Percentiles rank a stretch among this genome's conserved stretches.
These are phyloP conservation scores for Petroica traversi DNA, from an alignment of 2,113 vertebrate genomes.

Conservation along the genomic window DNA sequence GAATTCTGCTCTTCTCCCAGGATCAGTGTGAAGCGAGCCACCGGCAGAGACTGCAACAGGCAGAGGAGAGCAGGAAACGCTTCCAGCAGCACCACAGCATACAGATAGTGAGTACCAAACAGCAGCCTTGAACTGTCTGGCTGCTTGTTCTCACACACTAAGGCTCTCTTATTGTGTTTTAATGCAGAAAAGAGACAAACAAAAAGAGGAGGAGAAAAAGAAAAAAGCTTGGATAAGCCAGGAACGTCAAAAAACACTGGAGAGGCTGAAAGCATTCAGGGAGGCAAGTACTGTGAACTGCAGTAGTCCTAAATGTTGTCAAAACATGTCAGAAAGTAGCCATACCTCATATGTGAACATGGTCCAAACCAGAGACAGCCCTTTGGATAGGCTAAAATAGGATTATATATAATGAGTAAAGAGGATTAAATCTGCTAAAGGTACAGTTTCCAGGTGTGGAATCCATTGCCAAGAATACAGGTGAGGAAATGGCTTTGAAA, in stretches of 20 bases:
- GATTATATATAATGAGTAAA: not conserved
- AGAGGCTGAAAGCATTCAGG: slow-evolving; percentile 87
- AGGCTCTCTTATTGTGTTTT: slow-evolving; percentile 31
- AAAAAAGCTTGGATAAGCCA: slow-evolving; percentile 89
- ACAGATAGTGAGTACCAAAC: slow-evolving; percentile 83
- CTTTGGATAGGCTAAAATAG: not conserved
- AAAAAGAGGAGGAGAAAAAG: slow-evolving; percentile 86
- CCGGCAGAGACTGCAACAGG: slow-evolving; percentile 76
- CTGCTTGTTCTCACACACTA: not conserved
- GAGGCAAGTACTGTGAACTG: slow-evolving; percentile 76
- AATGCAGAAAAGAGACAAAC: slow-evolving; percentile 89
- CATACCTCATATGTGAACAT: not conserved
- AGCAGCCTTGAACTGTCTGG: not conserved
- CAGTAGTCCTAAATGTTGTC: not conserved
- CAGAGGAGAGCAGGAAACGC: slow-evolving; percentile 66
- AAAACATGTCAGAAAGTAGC: not conserved
- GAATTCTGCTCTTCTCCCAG: slow-evolving; percentile 72
- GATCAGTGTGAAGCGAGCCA: slow-evolving; percentile 86
- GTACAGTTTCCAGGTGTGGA: not conserved
- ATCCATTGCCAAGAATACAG: not conserved
- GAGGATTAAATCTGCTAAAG: not conserved
- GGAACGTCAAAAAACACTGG: slow-evolving; percentile 91
- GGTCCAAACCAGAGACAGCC: not conserved
- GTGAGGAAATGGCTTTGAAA: not conserved
- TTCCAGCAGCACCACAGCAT: slow-evolving; percentile 85